These are phyloP conservation scores for Vidua chalybeata DNA, from an alignment of 2,113 vertebrate species.

Conservation along the genomic window DNA sequence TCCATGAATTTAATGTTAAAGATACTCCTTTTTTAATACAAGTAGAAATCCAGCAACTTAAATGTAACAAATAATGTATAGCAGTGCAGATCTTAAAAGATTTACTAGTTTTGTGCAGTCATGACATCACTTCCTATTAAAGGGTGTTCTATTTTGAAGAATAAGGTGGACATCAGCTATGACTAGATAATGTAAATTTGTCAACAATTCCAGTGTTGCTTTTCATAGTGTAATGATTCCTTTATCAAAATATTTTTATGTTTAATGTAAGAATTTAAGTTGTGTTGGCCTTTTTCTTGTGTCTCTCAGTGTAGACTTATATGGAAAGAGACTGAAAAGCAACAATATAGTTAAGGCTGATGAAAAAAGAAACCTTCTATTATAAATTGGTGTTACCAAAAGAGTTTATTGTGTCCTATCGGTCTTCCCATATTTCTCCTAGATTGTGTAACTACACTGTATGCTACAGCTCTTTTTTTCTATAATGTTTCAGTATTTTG, in stretches of 20 bases:
- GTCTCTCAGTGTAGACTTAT: background rate
- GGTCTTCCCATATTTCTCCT: background rate
- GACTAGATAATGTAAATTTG: background rate
- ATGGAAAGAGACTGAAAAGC: background rate
- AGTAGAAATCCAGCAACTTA: background rate
- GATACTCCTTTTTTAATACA: constrained; percentile 17
- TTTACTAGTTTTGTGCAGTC: constrained; percentile 35
- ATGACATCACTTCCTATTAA: background rate
- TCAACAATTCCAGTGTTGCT: background rate
- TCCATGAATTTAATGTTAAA: background rate
- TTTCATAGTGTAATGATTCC: background rate
- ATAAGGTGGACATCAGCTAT: background rate
- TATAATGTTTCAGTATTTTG: background rate
- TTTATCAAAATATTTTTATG: background rate
- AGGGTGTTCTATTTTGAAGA: constrained; percentile 41
- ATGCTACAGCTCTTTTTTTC: background rate
- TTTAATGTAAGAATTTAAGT: background rate
- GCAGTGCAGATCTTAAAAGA: background rate
- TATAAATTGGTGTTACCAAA: background rate
- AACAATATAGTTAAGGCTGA: background rate
- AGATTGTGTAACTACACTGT: background rate
- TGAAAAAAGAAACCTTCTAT: background rate
- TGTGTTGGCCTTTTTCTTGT: background rate
- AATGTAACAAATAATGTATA: constrained; percentile 24
- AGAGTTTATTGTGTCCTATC: background rate